Evolutionary conservation across 30 jellyfish, hydroid and myxozoan species (phyloP), one percentile per base, ranked within the genome.

Genomic region (Sanderia malayensis): DNA sequence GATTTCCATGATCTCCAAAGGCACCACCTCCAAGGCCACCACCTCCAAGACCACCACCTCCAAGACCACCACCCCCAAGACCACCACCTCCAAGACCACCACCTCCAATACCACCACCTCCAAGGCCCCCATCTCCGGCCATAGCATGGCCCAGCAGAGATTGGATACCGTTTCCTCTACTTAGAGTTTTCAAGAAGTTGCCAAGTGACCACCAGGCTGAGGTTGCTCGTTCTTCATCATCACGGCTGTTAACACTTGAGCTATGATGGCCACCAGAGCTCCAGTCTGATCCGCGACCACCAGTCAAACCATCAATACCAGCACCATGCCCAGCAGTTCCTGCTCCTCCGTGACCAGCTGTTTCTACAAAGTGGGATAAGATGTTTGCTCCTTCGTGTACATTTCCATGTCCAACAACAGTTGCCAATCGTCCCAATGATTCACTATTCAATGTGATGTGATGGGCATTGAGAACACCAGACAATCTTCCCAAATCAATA

Each of bases 351-450:
- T 85, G 75, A 13, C 86, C 85, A 9, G 95, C 21, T 25, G 86
- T 45, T 29, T 85, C 91, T 4, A 85, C 76, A 4, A 85, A 52
- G 30, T 46, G 85, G 9, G 84, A 23, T 23, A 86, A 45, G 17
- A 86, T 86, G 15, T 53, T 44, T 2, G 92, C 93, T 11, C 96
- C 96, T 18, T 69, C 86, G 37, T 79, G 94, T 0, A 89, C 58
- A 59, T 80, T 82, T 0, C 96, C 96, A 34, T 87, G 94, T 8
- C 96, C 96, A 9, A 87, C 84, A 46, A 80, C 73, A 28, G 84
- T 69, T 8, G 92, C 92, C 9, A 80, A 72, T 2, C 92, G 84
- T 26, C 84, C 84, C 27, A 80, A 55, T 32, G 46, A 65, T 1
- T 45, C 78, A 6, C 59, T 1, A 18, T 44, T 68, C 25, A 78